phyloP scores from a whole-genome alignment of 2,113 vertebrate species.

The Caracal caracal region DNA sequence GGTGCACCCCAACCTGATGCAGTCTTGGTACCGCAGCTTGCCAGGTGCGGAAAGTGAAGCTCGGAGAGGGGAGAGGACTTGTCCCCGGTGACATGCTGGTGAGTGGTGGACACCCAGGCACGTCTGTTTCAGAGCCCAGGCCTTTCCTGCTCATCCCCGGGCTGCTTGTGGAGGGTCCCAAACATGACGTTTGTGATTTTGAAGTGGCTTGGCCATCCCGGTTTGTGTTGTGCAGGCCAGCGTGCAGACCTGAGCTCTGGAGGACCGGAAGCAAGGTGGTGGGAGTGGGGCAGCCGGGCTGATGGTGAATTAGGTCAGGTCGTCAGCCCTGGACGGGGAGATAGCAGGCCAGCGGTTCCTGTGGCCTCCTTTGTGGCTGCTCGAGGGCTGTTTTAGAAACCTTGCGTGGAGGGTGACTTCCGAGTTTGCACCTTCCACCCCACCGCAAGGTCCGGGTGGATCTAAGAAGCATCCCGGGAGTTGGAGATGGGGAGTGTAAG shows the following conservation, averaged over 20 bases:
- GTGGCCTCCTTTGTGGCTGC: conserved; percentile 27
- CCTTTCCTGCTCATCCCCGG: accelerated
- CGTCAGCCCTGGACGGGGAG: neutral
- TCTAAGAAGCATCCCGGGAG: neutral
- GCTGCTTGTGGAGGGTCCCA: neutral
- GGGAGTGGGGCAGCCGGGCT: accelerated
- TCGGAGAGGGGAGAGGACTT: neutral
- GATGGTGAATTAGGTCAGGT: neutral
- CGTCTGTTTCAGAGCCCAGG: neutral
- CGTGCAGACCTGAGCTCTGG: neutral
- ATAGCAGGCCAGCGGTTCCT: conserved; percentile 27
- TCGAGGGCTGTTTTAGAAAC: conserved; percentile 52
- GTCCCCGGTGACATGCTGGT: neutral
- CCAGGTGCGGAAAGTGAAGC: neutral
- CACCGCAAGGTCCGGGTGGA: neutral
- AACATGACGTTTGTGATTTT: neutral
- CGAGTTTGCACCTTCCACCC: neutral
- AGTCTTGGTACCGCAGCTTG: neutral
- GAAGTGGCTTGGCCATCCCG: neutral
- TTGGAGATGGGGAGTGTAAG: neutral
- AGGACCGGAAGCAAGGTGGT: neutral
- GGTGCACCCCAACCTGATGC: neutral
- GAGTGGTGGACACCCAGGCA: neutral
- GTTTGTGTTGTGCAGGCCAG: neutral
- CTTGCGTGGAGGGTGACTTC: neutral